phyloP scores from a whole-genome alignment of 53 echinoderm and acorn worm genomes.

The Henricia sp. region DNA sequence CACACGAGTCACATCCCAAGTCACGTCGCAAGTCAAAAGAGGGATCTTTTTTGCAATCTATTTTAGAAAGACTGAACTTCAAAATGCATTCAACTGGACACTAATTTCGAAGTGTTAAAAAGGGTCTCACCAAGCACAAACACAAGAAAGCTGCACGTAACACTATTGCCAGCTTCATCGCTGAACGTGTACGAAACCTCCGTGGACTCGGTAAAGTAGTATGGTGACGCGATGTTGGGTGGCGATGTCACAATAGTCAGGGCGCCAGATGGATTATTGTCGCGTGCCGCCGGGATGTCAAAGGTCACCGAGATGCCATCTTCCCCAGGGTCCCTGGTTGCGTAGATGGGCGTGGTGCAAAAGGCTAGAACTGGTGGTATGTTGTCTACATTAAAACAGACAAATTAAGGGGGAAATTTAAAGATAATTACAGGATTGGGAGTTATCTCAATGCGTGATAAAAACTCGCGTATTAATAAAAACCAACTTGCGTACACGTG shows the following conservation, averaged over 20 bases:
- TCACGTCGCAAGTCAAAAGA: too few relatives aligned
- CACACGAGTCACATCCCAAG: too few relatives aligned
- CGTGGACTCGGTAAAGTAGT: constrained; percentile 54
- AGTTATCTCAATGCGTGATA: too few relatives aligned
- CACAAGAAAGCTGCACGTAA: constrained; percentile 67
- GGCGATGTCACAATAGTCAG: constrained; percentile 53
- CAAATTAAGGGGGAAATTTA: not conserved
- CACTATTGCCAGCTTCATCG: constrained; percentile 69
- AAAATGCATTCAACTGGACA: too few relatives aligned
- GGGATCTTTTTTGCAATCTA: too few relatives aligned
- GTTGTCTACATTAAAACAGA: constrained; percentile 44
- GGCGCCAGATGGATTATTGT: constrained; percentile 53
- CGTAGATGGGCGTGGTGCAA: constrained; percentile 53
- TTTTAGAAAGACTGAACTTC: too few relatives aligned
- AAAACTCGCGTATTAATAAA: too few relatives aligned
- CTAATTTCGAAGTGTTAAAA: too few relatives aligned
- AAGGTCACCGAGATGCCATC: constrained; percentile 53
- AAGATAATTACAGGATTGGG: too few relatives aligned
- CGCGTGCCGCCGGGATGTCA: constrained; percentile 71
- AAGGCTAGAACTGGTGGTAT: constrained; percentile 55
- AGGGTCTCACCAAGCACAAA: constrained; percentile 71
- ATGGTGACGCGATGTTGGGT: constrained; percentile 64
- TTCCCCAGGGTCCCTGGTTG: constrained; percentile 1
- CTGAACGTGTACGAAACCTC: constrained; percentile 65
- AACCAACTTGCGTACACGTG: too few relatives aligned